Evolutionary conservation across 1,140 invertebrate species (phyloP).

Genomic region (Drosophila parvula): DNA sequence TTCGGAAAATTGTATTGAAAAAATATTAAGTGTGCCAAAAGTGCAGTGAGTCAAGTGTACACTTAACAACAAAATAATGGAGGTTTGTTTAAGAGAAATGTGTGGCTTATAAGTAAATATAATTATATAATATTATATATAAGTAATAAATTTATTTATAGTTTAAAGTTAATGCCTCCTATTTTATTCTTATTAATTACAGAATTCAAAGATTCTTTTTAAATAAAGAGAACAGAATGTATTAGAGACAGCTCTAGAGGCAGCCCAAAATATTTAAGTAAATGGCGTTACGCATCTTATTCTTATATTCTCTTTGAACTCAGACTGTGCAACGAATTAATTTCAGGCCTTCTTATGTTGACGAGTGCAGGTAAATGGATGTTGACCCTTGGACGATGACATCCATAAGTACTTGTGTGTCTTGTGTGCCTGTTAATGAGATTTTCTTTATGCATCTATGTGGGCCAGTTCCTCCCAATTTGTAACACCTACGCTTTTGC

Average conservation of each 20-base stretch:
- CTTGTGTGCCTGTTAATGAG: conserved; percentile 13
- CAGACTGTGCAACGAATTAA: no score
- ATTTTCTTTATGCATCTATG: conserved; percentile 40
- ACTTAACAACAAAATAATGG: background rate
- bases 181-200: background rate
- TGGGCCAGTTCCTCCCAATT: conserved; percentile 26
- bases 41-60: conserved; percentile 4
- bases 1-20: conserved; percentile 10
- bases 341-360: background rate
- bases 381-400: conserved; percentile 33
- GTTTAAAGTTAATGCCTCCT: background rate
- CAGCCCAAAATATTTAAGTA: no score
- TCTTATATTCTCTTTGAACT: background rate
- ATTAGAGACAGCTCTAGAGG: no score
- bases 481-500: conserved; percentile 23
- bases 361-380: conserved; percentile 20
- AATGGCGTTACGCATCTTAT: background rate
- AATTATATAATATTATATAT: no score
- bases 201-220: background rate
- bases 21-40: conserved; percentile 40
- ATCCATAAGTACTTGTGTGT: conserved; percentile 22
- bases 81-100: background rate
- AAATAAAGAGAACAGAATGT: background rate
- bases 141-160: no score
- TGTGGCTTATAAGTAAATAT: no score